phyloP scores from a whole-genome alignment of 2,797 vertebrate species.

The Cirrhinus molitorella region DNA sequence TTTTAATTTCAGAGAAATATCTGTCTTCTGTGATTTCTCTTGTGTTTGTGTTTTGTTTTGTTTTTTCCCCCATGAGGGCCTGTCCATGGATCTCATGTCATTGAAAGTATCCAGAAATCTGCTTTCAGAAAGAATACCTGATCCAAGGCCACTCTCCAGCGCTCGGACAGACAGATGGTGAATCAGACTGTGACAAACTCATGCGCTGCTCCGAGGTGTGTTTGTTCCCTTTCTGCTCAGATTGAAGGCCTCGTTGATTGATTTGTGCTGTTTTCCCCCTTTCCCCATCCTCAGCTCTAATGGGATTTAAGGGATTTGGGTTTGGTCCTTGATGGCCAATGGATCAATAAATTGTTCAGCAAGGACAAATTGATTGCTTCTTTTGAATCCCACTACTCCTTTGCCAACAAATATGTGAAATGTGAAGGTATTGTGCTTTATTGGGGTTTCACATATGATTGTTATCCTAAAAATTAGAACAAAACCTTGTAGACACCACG shows the following conservation, averaged over 20 bases:
- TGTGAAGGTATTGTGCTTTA: neutral
- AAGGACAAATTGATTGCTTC: conserved; percentile 46
- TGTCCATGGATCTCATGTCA: conserved; percentile 34
- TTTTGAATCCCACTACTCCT: neutral
- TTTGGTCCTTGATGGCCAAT: conserved; percentile 60
- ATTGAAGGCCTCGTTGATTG: conserved; percentile 44
- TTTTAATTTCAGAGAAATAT: neutral
- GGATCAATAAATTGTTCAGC: conserved; percentile 65
- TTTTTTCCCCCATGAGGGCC: neutral
- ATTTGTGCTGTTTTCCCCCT: conserved; percentile 11
- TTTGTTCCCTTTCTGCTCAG: conserved; percentile 36
- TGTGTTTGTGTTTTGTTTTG: neutral
- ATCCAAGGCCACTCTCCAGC: conserved; percentile 27
- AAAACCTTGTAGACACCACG: neutral
- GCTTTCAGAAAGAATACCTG: conserved; percentile 38
- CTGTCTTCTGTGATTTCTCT: neutral
- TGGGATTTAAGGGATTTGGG: conserved; percentile 36
- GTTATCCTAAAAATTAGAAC: neutral
- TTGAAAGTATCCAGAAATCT: conserved; percentile 15
- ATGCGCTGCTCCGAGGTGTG: conserved; percentile 11
- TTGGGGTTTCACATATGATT: neutral
- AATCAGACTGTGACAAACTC: conserved; percentile 51
- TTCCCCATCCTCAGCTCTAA: conserved; percentile 22
- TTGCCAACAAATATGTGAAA: neutral
- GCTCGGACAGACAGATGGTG: conserved; percentile 30